These are phyloP conservation scores for Odontocolon sp. DNA, from an alignment of 2,888 invertebrate species.

Conservation along the genomic window DNA sequence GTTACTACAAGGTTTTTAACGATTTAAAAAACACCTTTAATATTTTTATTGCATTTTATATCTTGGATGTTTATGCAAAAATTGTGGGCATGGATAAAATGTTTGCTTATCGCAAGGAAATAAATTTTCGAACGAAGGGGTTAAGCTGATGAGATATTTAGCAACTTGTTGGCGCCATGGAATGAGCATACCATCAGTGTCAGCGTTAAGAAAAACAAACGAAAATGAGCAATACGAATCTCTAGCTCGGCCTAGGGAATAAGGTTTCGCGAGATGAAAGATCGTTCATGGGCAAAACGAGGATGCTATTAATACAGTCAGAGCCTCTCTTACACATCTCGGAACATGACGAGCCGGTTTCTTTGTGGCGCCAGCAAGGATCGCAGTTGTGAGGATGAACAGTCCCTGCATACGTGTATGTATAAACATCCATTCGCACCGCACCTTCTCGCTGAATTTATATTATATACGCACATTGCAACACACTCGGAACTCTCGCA, in stretches of 20 bases:
- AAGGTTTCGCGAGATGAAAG: slow-evolving; percentile 26
- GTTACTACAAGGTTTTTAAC: too few species aligned
- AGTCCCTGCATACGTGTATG: background rate
- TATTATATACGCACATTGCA: background rate
- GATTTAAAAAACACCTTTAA: too few species aligned
- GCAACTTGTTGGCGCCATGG: slow-evolving; percentile 32
- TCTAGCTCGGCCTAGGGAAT: background rate
- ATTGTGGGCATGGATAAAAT: too few species aligned
- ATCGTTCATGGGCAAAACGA: slow-evolving; percentile 46
- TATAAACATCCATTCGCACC: background rate
- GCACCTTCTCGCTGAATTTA: background rate
- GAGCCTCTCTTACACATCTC: slow-evolving; percentile 16
- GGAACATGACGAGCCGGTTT: slow-evolving; percentile 46
- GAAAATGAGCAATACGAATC: slow-evolving; percentile 33
- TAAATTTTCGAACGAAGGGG: too few species aligned
- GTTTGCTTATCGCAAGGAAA: too few species aligned
- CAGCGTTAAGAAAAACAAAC: slow-evolving; percentile 23
- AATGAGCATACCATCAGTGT: slow-evolving; percentile 11
- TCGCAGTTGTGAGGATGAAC: slow-evolving; percentile 14
- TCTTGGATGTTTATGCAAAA: too few species aligned
- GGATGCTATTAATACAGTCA: slow-evolving; percentile 45
- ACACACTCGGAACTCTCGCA: background rate
- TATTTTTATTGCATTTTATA: too few species aligned
- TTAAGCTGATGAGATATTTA: slow-evolving; percentile 18
- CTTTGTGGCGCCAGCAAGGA: slow-evolving; percentile 24